Percentiles rank a stretch among this genome's conserved stretches.
phyloP scores from a whole-genome alignment of 2,113 vertebrate species.

The Abramis brama region DNA sequence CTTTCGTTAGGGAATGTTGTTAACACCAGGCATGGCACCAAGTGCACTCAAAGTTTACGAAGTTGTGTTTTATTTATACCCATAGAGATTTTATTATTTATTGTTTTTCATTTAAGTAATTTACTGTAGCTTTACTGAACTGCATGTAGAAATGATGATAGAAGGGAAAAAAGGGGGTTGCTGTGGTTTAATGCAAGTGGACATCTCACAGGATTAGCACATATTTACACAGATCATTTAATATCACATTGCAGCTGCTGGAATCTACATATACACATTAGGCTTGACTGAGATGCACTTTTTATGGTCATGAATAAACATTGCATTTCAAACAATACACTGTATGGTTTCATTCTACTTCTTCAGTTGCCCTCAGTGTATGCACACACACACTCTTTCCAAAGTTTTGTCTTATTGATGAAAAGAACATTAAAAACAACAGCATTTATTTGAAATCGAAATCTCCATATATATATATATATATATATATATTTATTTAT shows the following conservation, averaged over 20 bases:
- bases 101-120: conserved; percentile 23
- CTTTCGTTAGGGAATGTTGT: conserved; percentile 22
- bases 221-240: conserved; percentile 24
- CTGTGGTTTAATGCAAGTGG: conserved; percentile 30
- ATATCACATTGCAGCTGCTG: conserved; percentile 9
- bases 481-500: no score
- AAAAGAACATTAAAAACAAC: no score
- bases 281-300: conserved; percentile 1
- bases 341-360: neutral
- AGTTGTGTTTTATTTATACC: conserved; percentile 37
- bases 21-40: conserved; percentile 14
- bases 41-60: conserved; percentile 45
- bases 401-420: no score
- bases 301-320: conserved; percentile 46
- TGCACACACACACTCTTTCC: neutral
- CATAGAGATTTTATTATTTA: conserved; percentile 31
- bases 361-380: neutral
- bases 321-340: conserved; percentile 11
- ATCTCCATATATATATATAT: no score
- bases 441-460: no score
- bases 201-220: conserved; percentile 4
- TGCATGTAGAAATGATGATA: conserved; percentile 12
- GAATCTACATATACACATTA: neutral
- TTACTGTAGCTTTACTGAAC: neutral
- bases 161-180: neutral